Evolutionary conservation across 2,797 vertebrate genomes (phyloP), one percentile per base, ranked within the genome.

Genomic region (Acanthiza pusilla): DNA sequence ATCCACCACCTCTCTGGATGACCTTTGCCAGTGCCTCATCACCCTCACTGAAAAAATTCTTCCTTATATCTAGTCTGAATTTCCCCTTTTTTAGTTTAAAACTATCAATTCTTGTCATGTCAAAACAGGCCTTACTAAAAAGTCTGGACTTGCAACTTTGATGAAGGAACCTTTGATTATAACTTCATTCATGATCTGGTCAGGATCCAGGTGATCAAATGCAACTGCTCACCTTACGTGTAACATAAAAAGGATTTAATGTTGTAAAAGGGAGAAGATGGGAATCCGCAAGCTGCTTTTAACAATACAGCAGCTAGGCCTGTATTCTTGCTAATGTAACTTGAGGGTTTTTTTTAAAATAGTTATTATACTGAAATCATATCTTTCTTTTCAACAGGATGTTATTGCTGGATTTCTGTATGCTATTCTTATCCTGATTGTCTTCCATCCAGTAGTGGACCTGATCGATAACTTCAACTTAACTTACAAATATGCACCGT

Each of bases 321-420:
- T 32, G 20, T 74, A 9, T 43, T 32, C 9, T 12, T 75, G 20
- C 10, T 71, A 32, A 50, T 54, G 48, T 73, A 86, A 74, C 11
- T 47, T 40, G 25, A 54, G 19, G 32, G 43, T 20, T n/a, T 73
- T 75, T 54, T 61, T 51, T 60, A 27, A 0, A 34, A 12, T 36
- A 62, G 8, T 58, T n/a, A 8, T 3, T 48, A 13, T n/a, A 67
- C 47, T 95, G 63, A 97, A 88, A 66, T 27, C 6, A 0, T 92
- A 22, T 92, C 65, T 94, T 94, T 94, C 32, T 54, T 72, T 74
- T 91, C 73, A 71, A 63, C 98, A 99, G 99, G 99, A 99, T 65
- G 98, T 99, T 73, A 98, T 99, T 10, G 99, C 92, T 30, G 99
- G 99, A 47, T 97, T 99, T 97, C 97, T 99, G 8, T 99, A 98